Conservation (phyloP, 2,113 vertebrate species). For the Tupaia tana region DNA sequence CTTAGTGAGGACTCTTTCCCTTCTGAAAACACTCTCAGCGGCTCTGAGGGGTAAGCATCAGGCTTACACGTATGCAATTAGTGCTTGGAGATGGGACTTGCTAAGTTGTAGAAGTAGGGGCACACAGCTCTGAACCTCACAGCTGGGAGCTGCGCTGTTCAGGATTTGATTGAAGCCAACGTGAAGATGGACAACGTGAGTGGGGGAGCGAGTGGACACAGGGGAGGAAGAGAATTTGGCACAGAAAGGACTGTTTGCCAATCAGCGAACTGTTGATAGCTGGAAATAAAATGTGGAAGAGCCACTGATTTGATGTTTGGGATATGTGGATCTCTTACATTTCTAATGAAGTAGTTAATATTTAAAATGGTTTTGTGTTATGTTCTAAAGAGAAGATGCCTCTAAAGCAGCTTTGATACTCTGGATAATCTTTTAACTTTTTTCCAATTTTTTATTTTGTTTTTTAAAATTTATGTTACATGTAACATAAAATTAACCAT, state of each 20-base stretch:
- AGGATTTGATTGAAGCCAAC: neutral
- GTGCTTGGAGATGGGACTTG: neutral
- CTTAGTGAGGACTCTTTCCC: conserved; percentile 11
- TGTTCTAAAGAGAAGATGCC: neutral
- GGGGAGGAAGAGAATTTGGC: neutral
- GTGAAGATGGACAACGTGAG: neutral
- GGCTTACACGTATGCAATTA: neutral
- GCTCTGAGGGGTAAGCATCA: neutral
- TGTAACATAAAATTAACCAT: neutral
- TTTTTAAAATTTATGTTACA: neutral
- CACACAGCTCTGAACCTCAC: neutral
- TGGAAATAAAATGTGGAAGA: neutral
- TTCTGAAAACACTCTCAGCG: conserved; percentile 40
- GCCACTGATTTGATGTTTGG: neutral
- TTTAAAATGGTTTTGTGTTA: conserved; percentile 40
- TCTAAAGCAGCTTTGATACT: neutral
- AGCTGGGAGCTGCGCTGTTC: neutral
- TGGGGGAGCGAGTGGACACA: neutral
- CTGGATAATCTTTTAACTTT: neutral
- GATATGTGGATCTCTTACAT: neutral
- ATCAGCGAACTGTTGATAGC: neutral
- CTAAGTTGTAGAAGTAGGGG: neutral
- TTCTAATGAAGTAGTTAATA: neutral
- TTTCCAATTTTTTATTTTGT: too few species aligned
- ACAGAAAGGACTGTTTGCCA: neutral